These are phyloP conservation scores for Leontocebus nigricollis DNA, from an alignment of 2,797 vertebrate species.

Conservation along the genomic window DNA sequence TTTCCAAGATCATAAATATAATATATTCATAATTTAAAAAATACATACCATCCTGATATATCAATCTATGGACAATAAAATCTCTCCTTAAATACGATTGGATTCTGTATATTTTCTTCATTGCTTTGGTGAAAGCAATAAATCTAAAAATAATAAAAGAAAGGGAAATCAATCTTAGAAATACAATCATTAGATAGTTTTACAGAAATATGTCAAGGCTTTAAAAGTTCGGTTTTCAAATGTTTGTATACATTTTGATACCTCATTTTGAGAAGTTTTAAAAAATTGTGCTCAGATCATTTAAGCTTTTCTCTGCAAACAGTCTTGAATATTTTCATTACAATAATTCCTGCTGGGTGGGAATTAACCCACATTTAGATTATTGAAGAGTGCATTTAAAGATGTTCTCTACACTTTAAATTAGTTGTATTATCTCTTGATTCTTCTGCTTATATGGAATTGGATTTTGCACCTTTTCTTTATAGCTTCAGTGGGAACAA, in stretches of 20 bases:
- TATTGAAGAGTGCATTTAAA: background rate
- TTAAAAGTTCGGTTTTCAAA: slow-evolving; percentile 24
- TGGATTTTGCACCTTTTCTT: background rate
- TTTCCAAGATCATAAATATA: slow-evolving; percentile 36
- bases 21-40: slow-evolving; percentile 18
- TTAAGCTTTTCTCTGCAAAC: background rate
- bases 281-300: background rate
- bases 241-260: background rate
- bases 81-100: background rate
- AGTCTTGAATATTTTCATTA: background rate
- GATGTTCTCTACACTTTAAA: background rate
- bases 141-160: background rate
- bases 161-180: background rate
- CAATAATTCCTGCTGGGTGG: background rate
- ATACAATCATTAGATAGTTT: slow-evolving; percentile 8
- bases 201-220: background rate
- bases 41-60: slow-evolving; percentile 1
- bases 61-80: slow-evolving; percentile 22
- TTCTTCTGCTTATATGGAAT: background rate
- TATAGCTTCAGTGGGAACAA: background rate
- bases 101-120: slow-evolving; percentile 1
- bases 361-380: background rate
- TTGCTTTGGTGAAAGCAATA: slow-evolving; percentile 15
- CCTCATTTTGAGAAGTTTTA: background rate
- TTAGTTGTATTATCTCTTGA: background rate